Evolutionary conservation across 2,888 invertebrate species (phyloP).

Genomic region (Neoitamus cyanurus): DNA sequence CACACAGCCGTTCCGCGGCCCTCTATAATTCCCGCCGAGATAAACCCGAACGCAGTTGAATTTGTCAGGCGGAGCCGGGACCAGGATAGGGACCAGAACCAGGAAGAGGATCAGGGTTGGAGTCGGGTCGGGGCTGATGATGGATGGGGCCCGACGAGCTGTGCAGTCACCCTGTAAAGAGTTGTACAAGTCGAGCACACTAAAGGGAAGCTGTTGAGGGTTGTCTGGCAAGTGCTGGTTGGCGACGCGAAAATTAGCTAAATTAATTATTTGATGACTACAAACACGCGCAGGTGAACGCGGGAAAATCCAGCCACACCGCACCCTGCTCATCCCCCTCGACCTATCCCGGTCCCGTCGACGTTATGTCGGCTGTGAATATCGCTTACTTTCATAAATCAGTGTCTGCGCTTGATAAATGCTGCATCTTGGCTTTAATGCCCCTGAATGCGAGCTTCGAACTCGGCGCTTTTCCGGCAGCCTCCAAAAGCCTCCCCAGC

Average conservation of each 20-base stretch:
- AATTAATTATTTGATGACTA: conserved; percentile 25
- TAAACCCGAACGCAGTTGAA: conserved; percentile 33
- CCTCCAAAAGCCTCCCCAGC: background rate
- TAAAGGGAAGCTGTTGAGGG: conserved; percentile 12
- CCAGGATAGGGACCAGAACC: background rate
- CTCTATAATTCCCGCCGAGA: conserved; percentile 10
- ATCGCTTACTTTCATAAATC: background rate
- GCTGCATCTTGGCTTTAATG: background rate
- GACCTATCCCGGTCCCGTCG: background rate
- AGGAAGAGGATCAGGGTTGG: background rate
- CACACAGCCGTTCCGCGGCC: background rate
- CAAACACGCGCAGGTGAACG: conserved; percentile 14
- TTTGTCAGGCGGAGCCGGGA: background rate
- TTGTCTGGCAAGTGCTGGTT: background rate
- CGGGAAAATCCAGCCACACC: background rate
- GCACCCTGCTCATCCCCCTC: background rate
- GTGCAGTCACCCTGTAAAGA: conserved; percentile 20
- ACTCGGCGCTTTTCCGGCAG: background rate
- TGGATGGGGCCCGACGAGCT: background rate
- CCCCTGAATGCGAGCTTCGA: background rate
- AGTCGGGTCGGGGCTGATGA: background rate
- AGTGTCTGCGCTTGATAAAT: background rate
- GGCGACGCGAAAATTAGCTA: conserved; percentile 23
- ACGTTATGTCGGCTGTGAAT: background rate
- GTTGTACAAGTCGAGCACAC: conserved; percentile 13